Conservation (phyloP, 2,888 invertebrate genomes). For the Cyclophora punctaria region DNA sequence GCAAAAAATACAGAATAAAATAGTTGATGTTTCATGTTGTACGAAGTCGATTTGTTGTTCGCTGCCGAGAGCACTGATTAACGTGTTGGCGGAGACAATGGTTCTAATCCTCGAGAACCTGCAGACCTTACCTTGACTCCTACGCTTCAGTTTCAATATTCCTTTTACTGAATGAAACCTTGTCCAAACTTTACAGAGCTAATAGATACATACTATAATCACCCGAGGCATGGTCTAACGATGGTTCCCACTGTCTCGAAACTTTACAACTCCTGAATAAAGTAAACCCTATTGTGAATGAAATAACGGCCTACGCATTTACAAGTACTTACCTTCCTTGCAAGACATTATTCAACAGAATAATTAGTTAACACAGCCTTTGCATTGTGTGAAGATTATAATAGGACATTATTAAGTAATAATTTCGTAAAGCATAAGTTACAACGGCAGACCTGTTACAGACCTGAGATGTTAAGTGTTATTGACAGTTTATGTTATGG, state of each 20-base stretch:
- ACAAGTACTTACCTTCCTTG: too few relatives aligned
- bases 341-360: too few relatives aligned
- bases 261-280: too few relatives aligned
- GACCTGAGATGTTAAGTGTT: slow-evolving; percentile 31
- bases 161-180: slow-evolving; percentile 60
- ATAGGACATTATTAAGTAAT: too few relatives aligned
- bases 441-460: neutral
- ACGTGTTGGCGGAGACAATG: slow-evolving; percentile 70
- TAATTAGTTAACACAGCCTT: too few relatives aligned
- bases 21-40: slow-evolving; percentile 12
- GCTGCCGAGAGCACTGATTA: slow-evolving; percentile 33
- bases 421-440: too few relatives aligned
- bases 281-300: too few relatives aligned
- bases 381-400: too few relatives aligned
- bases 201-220: neutral
- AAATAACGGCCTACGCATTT: too few relatives aligned
- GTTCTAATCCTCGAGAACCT: slow-evolving; percentile 53
- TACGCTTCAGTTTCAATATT: slow-evolving; percentile 54
- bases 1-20: slow-evolving; percentile 28
- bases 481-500: slow-evolving; percentile 62
- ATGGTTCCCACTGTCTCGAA: neutral
- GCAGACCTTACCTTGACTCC: slow-evolving; percentile 75
- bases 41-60: slow-evolving; percentile 9
- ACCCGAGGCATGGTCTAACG: neutral
- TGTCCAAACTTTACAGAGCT: slow-evolving; percentile 28